Base-by-base conservation (phyloP, 2,888 invertebrate species). In the Drosophila leonis region DNA sequence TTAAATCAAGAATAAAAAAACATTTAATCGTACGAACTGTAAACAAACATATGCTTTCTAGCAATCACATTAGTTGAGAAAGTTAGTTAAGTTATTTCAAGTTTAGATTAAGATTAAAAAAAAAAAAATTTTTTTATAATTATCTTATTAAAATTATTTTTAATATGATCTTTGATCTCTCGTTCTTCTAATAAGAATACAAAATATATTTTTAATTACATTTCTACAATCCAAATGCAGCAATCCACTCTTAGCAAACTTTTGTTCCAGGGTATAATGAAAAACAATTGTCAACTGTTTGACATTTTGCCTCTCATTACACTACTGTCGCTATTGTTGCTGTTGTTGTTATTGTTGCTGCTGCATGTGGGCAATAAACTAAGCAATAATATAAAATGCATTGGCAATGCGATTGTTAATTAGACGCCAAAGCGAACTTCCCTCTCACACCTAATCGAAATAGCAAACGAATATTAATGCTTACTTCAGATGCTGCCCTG, bases 381-480 rank as follows among this genome's bases (percentile, higher is more conserved):
- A 13, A 39, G 67, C 24, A 72, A 60, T 79, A 73, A 73, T 73
- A 71, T 64, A 72, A 66, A n/a, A 29, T 65, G 82, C 80, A 88
- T 79, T 75, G 70, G 51, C 64, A 68, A 55, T 66, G 63, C 29
- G 67, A 52, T 37, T 62, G 59, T 73, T 83, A 85, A 85, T 82
- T 84, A 84, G 73, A 88, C 52, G 69, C 69, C 54, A 67, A 7
- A 63, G 29, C 49, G 42, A 79, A 87, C 62, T 49, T 18, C 48
- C 60, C 72, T 83, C 72, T 80, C 70, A 68, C 85, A 84, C 82
- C 88, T 83, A 64, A 65, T 65, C 69, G 46, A 76, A 88, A 82
- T 87, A 79, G 85, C 88, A 83, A 83, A 51, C 39, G 59, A 62
- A 67, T 59, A 49, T 65, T 65, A 64, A 39, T 31, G 65, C 55